These are phyloP conservation scores for Leptopterna dolabrata DNA, from an alignment of 2,888 invertebrate genomes.

Conservation along the genomic window DNA sequence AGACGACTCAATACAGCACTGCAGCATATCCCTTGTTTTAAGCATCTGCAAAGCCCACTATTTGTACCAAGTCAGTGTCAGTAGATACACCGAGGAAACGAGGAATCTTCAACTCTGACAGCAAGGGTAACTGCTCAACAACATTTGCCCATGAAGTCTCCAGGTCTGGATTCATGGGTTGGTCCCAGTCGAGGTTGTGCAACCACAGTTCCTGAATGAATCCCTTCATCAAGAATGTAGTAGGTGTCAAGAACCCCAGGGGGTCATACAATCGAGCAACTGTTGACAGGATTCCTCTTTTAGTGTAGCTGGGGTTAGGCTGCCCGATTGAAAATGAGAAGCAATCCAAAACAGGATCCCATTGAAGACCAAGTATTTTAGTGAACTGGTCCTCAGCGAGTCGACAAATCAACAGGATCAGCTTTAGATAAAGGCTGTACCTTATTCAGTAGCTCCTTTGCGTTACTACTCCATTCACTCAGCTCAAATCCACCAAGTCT, in stretches of 20 bases:
- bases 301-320: conserved; percentile 14
- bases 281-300: conserved; percentile 46
- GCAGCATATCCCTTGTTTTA: conserved; percentile 4
- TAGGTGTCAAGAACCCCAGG: conserved; percentile 27
- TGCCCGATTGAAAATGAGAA: no score
- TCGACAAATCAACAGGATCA: conserved; percentile 10
- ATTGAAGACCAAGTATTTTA: conserved; percentile 42
- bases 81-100: background rate
- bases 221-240: conserved; percentile 18
- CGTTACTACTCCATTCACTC: conserved; percentile 61
- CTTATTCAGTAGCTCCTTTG: conserved; percentile 6
- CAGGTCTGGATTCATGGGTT: background rate
- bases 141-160: background rate
- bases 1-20: conserved; percentile 8
- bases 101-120: background rate
- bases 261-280: conserved; percentile 39
- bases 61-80: background rate
- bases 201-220: conserved; percentile 36
- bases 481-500: conserved; percentile 58
- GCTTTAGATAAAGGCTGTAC: background rate
- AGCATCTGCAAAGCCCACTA: conserved; percentile 29
- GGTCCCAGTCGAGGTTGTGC: background rate
- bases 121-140: background rate
- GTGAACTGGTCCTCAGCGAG: conserved; percentile 24
- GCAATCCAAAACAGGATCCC: conserved; percentile 18